Evolutionary conservation across 1,140 invertebrate genomes (phyloP).

Genomic region (Steinernema feltiae): DNA sequence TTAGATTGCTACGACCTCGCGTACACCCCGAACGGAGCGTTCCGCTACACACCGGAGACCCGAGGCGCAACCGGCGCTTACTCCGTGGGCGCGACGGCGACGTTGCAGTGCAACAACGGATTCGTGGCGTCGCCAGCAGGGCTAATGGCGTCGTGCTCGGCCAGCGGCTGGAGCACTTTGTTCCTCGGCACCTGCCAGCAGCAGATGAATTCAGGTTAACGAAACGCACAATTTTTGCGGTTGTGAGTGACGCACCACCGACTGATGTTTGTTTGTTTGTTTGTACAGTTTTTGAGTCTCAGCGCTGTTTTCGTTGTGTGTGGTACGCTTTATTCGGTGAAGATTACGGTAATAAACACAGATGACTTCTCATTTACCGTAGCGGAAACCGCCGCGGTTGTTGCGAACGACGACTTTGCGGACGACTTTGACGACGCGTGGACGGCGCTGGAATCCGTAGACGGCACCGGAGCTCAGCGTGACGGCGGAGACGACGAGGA

Average conservation of each 20-base stretch:
- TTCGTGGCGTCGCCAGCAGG: background rate
- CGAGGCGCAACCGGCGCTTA: background rate
- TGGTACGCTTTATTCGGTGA: no score
- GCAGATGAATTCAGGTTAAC: background rate
- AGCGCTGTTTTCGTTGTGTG: no score
- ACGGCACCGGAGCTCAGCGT: background rate
- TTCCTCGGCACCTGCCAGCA: background rate
- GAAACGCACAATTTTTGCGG: background rate
- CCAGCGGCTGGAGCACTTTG: background rate
- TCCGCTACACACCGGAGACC: background rate
- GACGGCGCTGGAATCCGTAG: background rate
- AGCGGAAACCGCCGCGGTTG: background rate
- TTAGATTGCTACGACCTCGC: background rate
- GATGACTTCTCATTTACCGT: background rate
- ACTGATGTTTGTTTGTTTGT: constrained; percentile 7
- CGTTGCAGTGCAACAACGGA: background rate
- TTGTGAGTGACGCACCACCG: background rate
- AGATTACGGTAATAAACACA: background rate
- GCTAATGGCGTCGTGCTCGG: background rate
- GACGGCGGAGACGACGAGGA: background rate
- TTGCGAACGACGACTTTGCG: background rate
- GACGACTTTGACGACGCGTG: background rate
- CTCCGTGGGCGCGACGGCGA: background rate
- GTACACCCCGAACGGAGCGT: background rate
- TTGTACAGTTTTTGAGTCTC: background rate